Evolutionary conservation across 2,797 vertebrate genomes (phyloP).

Genomic region (Acanthurus lineatus): DNA sequence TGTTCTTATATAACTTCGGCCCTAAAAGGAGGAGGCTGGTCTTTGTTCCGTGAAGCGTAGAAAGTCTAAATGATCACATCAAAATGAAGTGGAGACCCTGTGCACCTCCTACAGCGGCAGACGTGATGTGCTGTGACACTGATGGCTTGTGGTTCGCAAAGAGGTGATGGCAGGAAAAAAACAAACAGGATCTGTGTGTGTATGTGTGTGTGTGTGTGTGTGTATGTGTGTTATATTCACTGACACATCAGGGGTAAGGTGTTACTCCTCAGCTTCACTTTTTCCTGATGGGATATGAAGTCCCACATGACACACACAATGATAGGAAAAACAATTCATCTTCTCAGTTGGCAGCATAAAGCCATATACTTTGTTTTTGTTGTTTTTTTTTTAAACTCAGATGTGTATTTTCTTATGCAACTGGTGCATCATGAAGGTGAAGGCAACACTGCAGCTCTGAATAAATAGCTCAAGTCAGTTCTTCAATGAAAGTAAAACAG

Average conservation of each 20-base stretch:
- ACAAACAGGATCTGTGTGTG: constrained; percentile 13
- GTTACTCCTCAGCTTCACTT: constrained; percentile 31
- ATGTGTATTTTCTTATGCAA: background rate
- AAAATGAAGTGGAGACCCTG: background rate
- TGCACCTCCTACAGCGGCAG: background rate
- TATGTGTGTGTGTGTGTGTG: constrained; percentile 7
- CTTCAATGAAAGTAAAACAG: constrained; percentile 12
- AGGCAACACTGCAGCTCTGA: constrained; percentile 14
- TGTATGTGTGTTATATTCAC: constrained; percentile 26
- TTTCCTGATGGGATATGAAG: constrained; percentile 33
- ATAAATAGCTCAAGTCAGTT: constrained; percentile 30
- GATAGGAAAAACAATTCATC: constrained; percentile 10
- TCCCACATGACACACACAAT: constrained; percentile 28
- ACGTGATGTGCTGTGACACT: constrained; percentile 28
- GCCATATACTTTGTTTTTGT: background rate
- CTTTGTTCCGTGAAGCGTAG: background rate
- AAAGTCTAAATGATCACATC: constrained; percentile 36
- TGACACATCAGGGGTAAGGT: constrained; percentile 33
- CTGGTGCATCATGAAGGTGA: background rate
- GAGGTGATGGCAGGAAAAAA: background rate
- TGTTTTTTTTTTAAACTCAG: background rate
- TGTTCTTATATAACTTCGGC: background rate
- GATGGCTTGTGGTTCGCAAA: constrained; percentile 14
- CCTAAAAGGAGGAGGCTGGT: background rate
- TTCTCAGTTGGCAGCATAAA: constrained; percentile 14